phyloP scores from a whole-genome alignment of 2,888 invertebrate genomes.

The Coleophora flavipennella region DNA sequence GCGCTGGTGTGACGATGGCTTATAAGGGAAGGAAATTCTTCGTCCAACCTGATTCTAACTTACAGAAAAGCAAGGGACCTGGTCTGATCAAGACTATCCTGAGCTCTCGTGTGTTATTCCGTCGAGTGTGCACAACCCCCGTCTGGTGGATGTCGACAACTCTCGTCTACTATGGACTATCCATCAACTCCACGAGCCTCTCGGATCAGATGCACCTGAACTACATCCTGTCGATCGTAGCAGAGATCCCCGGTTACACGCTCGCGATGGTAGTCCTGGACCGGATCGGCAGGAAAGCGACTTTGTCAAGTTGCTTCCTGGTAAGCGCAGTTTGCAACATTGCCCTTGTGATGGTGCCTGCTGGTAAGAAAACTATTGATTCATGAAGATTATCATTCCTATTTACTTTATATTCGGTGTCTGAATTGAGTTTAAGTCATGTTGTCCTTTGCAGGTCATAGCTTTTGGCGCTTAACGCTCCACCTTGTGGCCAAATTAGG shows the following conservation, averaged over 20 bases:
- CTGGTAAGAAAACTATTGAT: constrained; percentile 5
- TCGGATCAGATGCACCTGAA: constrained; percentile 84
- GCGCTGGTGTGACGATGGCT: neutral
- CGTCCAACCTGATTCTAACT: neutral
- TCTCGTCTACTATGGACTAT: constrained; percentile 85
- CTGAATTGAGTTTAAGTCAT: too few species aligned
- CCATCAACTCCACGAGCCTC: constrained; percentile 41
- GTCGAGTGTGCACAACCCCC: constrained; percentile 78
- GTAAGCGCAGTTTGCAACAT: constrained; percentile 66
- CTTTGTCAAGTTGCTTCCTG: constrained; percentile 46
- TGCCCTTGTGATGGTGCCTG: constrained; percentile 64
- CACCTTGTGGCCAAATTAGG: constrained; percentile 71
- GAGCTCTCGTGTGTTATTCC: constrained; percentile 60
- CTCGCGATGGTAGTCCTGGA: constrained; percentile 76
- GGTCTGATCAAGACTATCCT: constrained; percentile 1
- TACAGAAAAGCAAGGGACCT: neutral
- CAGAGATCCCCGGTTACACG: constrained; percentile 82
- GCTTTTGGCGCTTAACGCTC: constrained; percentile 30
- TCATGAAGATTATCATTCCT: too few species aligned
- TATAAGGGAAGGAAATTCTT: neutral
- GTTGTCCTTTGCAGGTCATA: too few species aligned
- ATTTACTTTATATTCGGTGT: too few species aligned
- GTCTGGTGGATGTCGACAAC: constrained; percentile 85
- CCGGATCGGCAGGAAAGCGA: constrained; percentile 67
- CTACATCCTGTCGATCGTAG: constrained; percentile 76